Evolutionary conservation across 64 coral and sea anemone species (phyloP), one percentile per base, ranked within the genome.

Genomic region (Acropora yongei): DNA sequence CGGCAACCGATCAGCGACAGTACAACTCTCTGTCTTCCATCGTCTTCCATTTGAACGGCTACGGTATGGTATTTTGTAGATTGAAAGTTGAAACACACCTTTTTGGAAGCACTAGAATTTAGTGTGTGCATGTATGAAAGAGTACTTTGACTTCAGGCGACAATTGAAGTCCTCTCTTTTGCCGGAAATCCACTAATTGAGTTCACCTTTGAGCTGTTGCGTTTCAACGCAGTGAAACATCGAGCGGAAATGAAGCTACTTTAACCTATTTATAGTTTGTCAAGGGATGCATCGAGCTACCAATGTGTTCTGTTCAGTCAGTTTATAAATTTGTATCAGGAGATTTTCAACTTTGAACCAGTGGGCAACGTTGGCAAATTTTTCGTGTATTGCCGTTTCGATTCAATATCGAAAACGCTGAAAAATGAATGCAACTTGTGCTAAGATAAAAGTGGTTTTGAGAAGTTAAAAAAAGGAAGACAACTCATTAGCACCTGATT

Each of bases 331-430:
- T 18, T 17, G 43, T 1, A 41, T 67, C 42, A 14, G 68, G 47
- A 46, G 46, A 6, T 46, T 8, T 47, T 47, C 14, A 43, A 46
- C 6, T 8, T 14, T 4, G 8, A 44, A 44, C 2, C 46, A 17
- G 1, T 85, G 19, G 16, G 63, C 14, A 8, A 44, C 41, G 39
- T 83, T 63, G 16, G 65, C 67, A 18, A 20, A 6, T 48, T 85
- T 71, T 50, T 39, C 49, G 3, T 0, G 60, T 67, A 83, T 83
- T 8, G 17, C 41, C 9, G 6, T 68, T 42, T 9, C 63, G 49
- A 72, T 48, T 65, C 44, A 85, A 85, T 85, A 85, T 85, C 44
- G 41, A 49, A 11, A 72, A 17, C 3, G 10, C 47, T 10, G 72
- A 16, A 69, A 5, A 68, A 4, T 44, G 17, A 41, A 14, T 44